Base-by-base conservation (phyloP, 1,140 invertebrate genomes). In the Campodea augens region DNA sequence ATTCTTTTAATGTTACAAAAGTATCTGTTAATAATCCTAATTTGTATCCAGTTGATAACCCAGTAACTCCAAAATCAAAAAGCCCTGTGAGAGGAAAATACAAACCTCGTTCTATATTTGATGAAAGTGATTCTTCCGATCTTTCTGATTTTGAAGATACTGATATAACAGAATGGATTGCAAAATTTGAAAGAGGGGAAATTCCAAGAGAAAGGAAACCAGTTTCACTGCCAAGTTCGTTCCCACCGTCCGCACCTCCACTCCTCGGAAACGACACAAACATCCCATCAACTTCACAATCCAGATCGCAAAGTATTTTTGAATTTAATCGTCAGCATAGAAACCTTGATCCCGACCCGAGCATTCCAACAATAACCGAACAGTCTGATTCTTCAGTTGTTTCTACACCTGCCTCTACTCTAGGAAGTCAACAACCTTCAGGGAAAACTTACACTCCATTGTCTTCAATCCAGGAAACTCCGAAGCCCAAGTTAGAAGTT, bases 1-100 rank as follows among this genome's bases (percentile, higher is more conserved):
- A 75, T 50, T 68, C 71, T 1, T 68, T 74, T 36, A 72, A 68
- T 41, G 70, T 71, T 1, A 70, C 69, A 0, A 69, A 66, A 52
- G 63, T 69, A 1, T 70, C 67, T 0, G 66, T 73, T 32, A 32
- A 10, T 32, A 32, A 32, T 15, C 7, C 27, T 32, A 32, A 15
- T 32, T 15, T 32, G 27, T 32, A 32, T 15, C 27, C 27, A 32
- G n/a, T n/a, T n/a, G n/a, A n/a, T n/a, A n/a, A n/a, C n/a, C n/a
- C n/a, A n/a, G n/a, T n/a, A n/a, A n/a, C n/a, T n/a, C n/a, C n/a
- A n/a, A n/a, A n/a, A n/a, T n/a, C n/a, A n/a, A n/a, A n/a, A n/a
- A n/a, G n/a, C n/a, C n/a, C n/a, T n/a, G n/a, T n/a, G n/a, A n/a
- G n/a, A n/a, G n/a, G n/a, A n/a, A n/a, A n/a, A n/a, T n/a, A n/a